These are phyloP conservation scores for Lophochroa leadbeateri DNA, from an alignment of 2,113 vertebrate species.

Conservation along the genomic window DNA sequence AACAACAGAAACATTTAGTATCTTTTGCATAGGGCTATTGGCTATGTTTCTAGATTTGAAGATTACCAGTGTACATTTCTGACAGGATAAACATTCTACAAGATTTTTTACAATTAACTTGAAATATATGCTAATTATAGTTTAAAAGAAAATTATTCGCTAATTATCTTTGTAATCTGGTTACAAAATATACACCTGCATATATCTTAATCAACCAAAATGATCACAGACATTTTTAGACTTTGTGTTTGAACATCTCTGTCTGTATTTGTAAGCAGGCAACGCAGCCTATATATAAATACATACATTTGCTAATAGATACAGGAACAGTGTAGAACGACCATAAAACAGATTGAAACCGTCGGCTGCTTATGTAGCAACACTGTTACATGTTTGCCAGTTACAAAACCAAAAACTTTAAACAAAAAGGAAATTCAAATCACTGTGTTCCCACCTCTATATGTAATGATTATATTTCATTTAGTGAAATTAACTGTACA, in stretches of 20 bases:
- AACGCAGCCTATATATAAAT: neutral
- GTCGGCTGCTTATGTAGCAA: neutral
- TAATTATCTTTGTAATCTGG: conserved; percentile 27
- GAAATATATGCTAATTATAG: conserved; percentile 31
- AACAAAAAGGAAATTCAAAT: neutral
- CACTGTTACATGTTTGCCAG: neutral
- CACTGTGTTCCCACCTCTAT: neutral
- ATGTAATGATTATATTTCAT: neutral
- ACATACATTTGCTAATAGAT: neutral
- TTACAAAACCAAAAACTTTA: neutral
- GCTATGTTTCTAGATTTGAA: neutral
- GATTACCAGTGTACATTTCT: neutral
- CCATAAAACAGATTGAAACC: neutral
- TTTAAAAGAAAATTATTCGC: conserved; percentile 36
- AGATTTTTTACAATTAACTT: conserved; percentile 12
- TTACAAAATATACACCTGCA: neutral
- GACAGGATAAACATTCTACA: neutral
- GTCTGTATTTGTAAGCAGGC: neutral
- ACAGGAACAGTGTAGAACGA: neutral
- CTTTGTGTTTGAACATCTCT: neutral
- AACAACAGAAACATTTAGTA: neutral
- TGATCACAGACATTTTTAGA: neutral
- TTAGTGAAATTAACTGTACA: neutral
- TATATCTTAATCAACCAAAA: neutral
- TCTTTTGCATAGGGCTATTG: neutral